These are phyloP conservation scores for Gastrophryne carolinensis DNA, from an alignment of 2,797 vertebrate genomes.

Conservation along the genomic window DNA sequence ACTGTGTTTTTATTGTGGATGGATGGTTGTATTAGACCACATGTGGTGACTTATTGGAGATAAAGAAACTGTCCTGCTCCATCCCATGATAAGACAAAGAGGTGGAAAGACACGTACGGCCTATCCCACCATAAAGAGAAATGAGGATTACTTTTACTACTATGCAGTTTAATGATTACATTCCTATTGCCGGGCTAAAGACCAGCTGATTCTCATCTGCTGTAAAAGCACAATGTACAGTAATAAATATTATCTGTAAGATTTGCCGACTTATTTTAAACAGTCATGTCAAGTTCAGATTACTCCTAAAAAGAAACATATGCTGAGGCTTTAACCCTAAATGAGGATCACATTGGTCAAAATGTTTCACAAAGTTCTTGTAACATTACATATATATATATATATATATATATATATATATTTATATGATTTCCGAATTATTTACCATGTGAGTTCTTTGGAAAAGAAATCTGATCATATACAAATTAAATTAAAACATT, in stretches of 20 bases:
- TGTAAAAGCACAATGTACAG: background rate
- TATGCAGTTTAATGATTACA: background rate
- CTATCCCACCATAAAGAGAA: slow-evolving; percentile 18
- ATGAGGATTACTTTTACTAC: background rate
- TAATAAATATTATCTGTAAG: slow-evolving; percentile 9
- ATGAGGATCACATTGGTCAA: no score
- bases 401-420: no score
- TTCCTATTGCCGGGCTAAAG: background rate
- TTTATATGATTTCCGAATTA: no score
- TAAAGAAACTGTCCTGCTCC: slow-evolving; percentile 8
- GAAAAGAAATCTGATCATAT: no score
- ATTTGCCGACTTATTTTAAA: background rate
- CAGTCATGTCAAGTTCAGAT: slow-evolving; percentile 6
- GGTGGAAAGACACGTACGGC: background rate
- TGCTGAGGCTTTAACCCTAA: no score
- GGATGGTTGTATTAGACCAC: background rate
- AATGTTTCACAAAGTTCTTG: no score
- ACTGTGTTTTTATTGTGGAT: background rate
- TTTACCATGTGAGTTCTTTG: no score
- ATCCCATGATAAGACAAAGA: slow-evolving; percentile 4
- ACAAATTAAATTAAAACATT: no score
- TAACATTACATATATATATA: no score
- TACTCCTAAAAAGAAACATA: slow-evolving; percentile 14
- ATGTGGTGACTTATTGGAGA: slow-evolving; percentile 22
- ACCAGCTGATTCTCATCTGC: slow-evolving; percentile 29